Evolutionary conservation across 1,140 invertebrate species (phyloP).

Genomic region (Melanaphis sacchari): DNA sequence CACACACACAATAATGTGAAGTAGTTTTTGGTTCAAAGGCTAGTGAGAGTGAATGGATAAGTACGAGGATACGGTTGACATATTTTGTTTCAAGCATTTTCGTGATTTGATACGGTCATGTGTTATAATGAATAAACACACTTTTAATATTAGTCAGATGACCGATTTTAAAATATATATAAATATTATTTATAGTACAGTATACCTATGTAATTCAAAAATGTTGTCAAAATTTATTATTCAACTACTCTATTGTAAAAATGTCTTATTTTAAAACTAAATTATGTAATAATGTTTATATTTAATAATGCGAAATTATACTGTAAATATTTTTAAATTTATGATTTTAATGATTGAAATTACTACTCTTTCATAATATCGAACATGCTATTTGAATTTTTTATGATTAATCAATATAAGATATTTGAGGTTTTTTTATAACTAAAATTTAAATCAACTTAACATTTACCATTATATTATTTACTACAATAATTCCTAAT

Average conservation of each 20-base stretch:
- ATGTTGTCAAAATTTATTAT: not conserved
- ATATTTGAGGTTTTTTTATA: too few species aligned
- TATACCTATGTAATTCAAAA: not conserved
- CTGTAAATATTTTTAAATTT: too few species aligned
- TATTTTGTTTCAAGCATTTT: not conserved
- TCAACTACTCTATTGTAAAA: not conserved
- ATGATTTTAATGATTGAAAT: too few species aligned
- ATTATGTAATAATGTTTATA: not conserved
- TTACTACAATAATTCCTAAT: too few species aligned
- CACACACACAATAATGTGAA: not conserved
- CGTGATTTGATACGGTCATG: not conserved
- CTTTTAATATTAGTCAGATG: not conserved
- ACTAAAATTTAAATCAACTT: too few species aligned
- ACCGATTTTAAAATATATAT: not conserved
- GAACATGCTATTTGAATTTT: too few species aligned
- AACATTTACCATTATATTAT: too few species aligned
- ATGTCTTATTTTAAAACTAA: not conserved
- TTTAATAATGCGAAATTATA: too few species aligned
- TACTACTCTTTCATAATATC: too few species aligned
- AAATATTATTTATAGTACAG: too few species aligned
- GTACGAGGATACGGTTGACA: not conserved
- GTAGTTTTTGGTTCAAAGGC: not conserved
- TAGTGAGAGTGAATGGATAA: not conserved
- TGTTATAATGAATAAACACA: not conserved
- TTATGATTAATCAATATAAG: too few species aligned